Conservation (phyloP, 2,113 vertebrate genomes). For the Tinamus guttatus region DNA sequence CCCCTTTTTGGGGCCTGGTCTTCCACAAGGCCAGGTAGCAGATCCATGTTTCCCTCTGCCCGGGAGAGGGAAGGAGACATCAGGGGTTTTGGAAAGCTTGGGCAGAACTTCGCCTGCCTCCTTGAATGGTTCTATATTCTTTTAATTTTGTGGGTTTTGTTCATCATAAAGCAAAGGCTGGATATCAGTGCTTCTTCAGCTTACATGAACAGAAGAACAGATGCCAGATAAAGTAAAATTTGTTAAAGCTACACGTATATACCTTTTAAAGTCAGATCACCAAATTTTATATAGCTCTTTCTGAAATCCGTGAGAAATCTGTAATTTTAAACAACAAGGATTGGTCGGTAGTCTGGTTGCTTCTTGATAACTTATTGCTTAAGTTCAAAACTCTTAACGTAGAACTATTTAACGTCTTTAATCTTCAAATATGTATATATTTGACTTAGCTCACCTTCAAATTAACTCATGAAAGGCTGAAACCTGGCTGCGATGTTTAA, state of each 20-base stretch:
- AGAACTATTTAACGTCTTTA: not conserved
- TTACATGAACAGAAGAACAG: not conserved
- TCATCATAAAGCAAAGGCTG: not conserved
- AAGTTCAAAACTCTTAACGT: not conserved
- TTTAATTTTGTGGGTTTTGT: not conserved
- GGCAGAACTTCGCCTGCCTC: not conserved
- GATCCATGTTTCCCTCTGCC: not conserved
- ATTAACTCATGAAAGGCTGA: not conserved
- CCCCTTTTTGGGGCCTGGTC: not conserved
- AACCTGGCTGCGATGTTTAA: not conserved
- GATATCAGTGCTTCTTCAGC: accelerated
- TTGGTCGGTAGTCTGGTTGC: not conserved
- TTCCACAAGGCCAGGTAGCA: not conserved
- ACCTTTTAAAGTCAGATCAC: not conserved
- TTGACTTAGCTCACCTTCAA: not conserved
- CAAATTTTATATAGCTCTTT: not conserved
- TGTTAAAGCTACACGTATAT: no score
- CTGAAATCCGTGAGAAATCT: not conserved
- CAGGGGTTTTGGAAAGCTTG: not conserved
- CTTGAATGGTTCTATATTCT: not conserved
- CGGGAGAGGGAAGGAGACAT: not conserved
- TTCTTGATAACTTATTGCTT: not conserved
- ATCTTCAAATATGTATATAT: not conserved
- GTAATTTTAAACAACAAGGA: not conserved
- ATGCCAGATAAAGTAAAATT: not conserved